Base-by-base conservation (phyloP, 2,888 invertebrate genomes). In the Drosophila affinis region DNA sequence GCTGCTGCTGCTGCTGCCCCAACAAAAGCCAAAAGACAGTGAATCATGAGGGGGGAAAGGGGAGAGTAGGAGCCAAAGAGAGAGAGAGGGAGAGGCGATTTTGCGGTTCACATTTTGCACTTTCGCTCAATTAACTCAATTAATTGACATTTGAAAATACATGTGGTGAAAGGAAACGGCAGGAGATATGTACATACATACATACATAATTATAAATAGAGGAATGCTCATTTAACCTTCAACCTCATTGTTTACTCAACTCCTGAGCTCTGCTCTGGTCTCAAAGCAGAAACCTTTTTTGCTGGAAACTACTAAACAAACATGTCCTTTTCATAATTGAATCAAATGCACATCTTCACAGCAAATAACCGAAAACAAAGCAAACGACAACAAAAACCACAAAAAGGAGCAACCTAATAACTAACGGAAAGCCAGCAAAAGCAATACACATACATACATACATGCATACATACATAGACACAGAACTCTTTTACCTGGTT, bases 51-150 rank as follows among this genome's bases (percentile, higher is more conserved):
- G 18, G 32, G 53, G 34, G 24, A 39, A 24, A 32, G 51, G n/a
- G 14, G 7, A 18, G 34, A 12, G 14, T 2, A 10, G 32, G 34
- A 18, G 21, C 10, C 10, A 39, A 48, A 44, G 51, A 32, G 45
- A 29, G 46, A 12, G 45, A 24, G 24, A 24, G n/a, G n/a, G 3
- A 49, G 61, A 61, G 46, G 14, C 78, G 76, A 73, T 81, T 82
- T 71, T 46, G 45, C 75, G 72, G 79, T 76, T 70, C 75, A 74
- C 76, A 81, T 87, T 80, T 87, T 54, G 63, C 68, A 85, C 81
- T 79, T 75, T 76, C 76, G 81, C 81, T 84, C 85, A 81, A 87
- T 85, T 87, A 81, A 82, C 75, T 85, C 79, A 83, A 85, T 77
- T 74, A 75, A 85, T 80, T 77, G 75, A 72, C 78, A 77, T 70